phyloP scores from a whole-genome alignment of 2,888 invertebrate genomes.

The Tetanocera ferruginea region DNA sequence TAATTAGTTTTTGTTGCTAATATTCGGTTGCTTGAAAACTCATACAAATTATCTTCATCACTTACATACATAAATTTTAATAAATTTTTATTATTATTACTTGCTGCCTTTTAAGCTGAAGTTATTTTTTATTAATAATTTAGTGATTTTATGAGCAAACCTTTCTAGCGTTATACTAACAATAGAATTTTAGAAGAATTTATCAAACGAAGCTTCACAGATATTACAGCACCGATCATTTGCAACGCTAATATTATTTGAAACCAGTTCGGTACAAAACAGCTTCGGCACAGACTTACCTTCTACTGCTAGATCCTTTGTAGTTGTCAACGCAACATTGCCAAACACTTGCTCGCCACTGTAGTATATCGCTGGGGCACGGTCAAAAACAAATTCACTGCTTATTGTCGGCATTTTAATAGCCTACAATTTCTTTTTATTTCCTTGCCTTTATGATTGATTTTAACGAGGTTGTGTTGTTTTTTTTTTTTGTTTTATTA shows the following conservation, averaged over 20 bases:
- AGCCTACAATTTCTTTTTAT: not conserved
- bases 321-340: constrained; percentile 45
- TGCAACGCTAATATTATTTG: not conserved
- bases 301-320: constrained; percentile 50
- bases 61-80: too few relatives aligned
- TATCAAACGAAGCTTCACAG: not conserved
- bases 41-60: too few relatives aligned
- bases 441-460: constrained; percentile 3
- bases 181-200: not conserved
- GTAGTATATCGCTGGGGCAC: constrained; percentile 54
- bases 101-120: too few relatives aligned
- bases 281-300: constrained; percentile 41
- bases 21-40: too few relatives aligned
- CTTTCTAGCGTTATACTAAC: too few relatives aligned
- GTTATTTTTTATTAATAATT: too few relatives aligned
- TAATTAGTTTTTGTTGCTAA: too few relatives aligned
- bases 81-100: too few relatives aligned
- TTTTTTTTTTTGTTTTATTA: not conserved
- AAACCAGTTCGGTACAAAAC: not conserved
- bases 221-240: not conserved
- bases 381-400: constrained; percentile 55
- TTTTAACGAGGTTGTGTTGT: not conserved
- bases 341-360: constrained; percentile 57
- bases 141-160: too few relatives aligned
- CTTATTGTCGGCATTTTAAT: constrained; percentile 51